Evolutionary conservation across 1,140 invertebrate species (phyloP).

Genomic region (Coboldia fuscipes): DNA sequence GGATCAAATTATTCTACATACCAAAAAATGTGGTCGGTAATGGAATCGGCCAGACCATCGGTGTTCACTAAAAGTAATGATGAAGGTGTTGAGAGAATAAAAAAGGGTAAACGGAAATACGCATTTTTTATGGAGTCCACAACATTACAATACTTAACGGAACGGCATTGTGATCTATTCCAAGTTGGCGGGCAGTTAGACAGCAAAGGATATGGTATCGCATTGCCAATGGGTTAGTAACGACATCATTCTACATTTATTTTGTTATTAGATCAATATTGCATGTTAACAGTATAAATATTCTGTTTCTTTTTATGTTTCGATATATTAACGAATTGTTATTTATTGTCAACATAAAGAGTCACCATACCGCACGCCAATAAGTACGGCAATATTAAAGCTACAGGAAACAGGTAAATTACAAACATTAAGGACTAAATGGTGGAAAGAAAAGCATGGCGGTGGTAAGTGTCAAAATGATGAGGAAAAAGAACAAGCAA

Average conservation of each 20-base stretch:
- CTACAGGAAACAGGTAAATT: constrained; percentile 54
- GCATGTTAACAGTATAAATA: not conserved
- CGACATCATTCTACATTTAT: not conserved
- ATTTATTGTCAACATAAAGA: constrained; percentile 23
- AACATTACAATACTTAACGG: constrained; percentile 69
- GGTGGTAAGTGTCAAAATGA: constrained; percentile 6
- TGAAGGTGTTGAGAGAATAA: constrained; percentile 63
- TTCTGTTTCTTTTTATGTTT: not conserved
- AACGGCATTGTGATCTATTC: constrained; percentile 77
- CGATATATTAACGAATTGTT: not conserved
- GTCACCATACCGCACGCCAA: constrained; percentile 39
- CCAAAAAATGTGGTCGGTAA: constrained; percentile 42
- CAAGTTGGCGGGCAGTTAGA: constrained; percentile 79
- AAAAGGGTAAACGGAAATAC: constrained; percentile 53
- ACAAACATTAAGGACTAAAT: constrained; percentile 46
- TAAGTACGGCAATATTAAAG: constrained; percentile 45
- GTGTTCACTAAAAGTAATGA: constrained; percentile 51
- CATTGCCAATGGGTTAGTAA: constrained; percentile 40
- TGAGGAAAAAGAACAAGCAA: constrained; percentile 18
- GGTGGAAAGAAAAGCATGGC: constrained; percentile 44
- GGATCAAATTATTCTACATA: constrained; percentile 50
- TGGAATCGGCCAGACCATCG: constrained; percentile 44
- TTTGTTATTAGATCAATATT: not conserved
- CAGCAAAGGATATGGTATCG: constrained; percentile 62
- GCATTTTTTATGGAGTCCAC: constrained; percentile 92